Conservation (phyloP, 1,140 invertebrate species). For the Drosophila oshimai region DNA sequence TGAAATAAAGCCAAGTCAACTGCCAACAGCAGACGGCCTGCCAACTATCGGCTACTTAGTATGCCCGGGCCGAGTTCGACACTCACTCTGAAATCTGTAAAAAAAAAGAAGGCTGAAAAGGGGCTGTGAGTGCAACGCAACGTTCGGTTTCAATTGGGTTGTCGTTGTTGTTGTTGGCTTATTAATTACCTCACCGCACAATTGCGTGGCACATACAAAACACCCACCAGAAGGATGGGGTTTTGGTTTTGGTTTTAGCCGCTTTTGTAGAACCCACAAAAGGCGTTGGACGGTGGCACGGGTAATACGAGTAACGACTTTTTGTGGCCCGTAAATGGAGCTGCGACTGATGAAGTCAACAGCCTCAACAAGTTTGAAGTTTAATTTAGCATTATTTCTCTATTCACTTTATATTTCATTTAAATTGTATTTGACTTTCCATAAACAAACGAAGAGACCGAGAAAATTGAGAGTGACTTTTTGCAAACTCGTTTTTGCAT, state of each 20-base stretch:
- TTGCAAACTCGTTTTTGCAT: conserved; percentile 72
- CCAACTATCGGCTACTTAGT: conserved; percentile 64
- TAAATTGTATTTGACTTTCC: conserved; percentile 38
- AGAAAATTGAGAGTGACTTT: conserved; percentile 73
- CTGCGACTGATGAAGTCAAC: conserved; percentile 55
- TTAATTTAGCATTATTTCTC: conserved; percentile 16
- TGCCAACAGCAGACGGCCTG: too few species aligned
- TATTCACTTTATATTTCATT: conserved; percentile 29
- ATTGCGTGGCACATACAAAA: conserved; percentile 71
- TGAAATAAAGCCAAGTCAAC: conserved; percentile 29
- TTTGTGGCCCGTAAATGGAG: conserved; percentile 67
- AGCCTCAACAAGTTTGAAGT: conserved; percentile 43
- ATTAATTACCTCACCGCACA: conserved; percentile 79
- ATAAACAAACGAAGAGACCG: conserved; percentile 56
- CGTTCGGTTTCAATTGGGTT: conserved; percentile 66
- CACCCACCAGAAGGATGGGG: conserved; percentile 31
- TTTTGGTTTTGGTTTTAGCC: background rate
- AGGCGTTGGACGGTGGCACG: conserved; percentile 62
- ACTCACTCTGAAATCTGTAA: conserved; percentile 1
- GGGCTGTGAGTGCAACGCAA: conserved; percentile 37
- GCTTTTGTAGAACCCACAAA: conserved; percentile 67
- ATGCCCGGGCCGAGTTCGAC: conserved; percentile 60
- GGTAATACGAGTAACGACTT: conserved; percentile 59
- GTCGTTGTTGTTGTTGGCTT: conserved; percentile 49
- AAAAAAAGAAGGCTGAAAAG: background rate